A percentile compares a stretch with the other conserved stretches of the same genome.
These are phyloP conservation scores for Ptiloglossa arizonensis DNA, from an alignment of 1,140 invertebrate species.

Conservation along the genomic window DNA sequence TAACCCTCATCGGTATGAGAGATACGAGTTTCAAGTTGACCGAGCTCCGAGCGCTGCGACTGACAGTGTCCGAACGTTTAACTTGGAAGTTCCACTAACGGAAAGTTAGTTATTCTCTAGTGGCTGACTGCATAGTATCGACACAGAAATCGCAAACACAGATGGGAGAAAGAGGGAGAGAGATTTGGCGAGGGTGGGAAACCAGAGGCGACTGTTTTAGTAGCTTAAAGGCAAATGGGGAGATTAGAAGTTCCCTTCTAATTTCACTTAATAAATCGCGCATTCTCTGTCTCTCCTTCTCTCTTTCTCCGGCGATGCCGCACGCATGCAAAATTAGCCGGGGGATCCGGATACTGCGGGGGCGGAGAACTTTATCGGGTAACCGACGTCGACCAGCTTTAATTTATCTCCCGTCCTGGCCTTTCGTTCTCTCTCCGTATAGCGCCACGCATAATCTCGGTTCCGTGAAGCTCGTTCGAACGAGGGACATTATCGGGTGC, in stretches of 20 bases:
- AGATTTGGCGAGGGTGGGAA: neutral
- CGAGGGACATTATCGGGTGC: constrained; percentile 24
- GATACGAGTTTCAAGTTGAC: neutral
- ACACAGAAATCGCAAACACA: neutral
- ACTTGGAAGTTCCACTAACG: neutral
- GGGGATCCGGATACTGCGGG: constrained; percentile 37
- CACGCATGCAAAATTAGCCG: constrained; percentile 52
- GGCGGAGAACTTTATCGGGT: constrained; percentile 52
- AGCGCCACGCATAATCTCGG: constrained; percentile 41
- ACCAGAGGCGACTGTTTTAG: constrained; percentile 9
- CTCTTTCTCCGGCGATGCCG: neutral
- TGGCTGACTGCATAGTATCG: neutral
- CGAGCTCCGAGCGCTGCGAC: neutral
- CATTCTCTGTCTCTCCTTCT: constrained; percentile 17
- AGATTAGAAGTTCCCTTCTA: constrained; percentile 63
- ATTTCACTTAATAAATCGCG: constrained; percentile 62
- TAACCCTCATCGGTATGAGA: neutral
- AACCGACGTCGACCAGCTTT: constrained; percentile 38
- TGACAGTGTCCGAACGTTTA: neutral
- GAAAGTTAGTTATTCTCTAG: neutral
- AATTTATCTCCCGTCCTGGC: constrained; percentile 52
- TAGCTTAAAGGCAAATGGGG: constrained; percentile 55
- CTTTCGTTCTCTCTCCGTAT: constrained; percentile 25
- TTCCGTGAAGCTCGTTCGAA: neutral
- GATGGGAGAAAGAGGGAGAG: neutral